Evolutionary conservation across 2,797 vertebrate species (phyloP), one percentile per base, ranked within the genome.

Genomic region (Hyperoplus immaculatus): DNA sequence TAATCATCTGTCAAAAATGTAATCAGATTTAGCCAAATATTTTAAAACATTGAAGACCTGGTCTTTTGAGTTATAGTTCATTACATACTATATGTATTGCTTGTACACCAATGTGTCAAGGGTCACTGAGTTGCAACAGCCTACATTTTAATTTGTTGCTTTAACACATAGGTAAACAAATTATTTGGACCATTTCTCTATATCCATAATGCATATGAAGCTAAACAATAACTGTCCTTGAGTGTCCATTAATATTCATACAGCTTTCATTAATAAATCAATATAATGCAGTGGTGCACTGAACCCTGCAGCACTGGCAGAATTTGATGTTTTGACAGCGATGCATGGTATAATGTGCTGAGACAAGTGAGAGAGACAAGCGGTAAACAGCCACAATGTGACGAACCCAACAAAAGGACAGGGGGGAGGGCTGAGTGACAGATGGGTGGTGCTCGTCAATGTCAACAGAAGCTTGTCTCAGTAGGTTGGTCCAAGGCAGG

Each of bases 251-350:
- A 90, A 88, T 88, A 83, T 88, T 86, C 69, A 83, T 83, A 66
- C 55, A 46, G 36, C 39, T 68, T 77, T 68, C 72, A 89, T 89
- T 84, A 91, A 89, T 89, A 87, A 86, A 85, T 59, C 66, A 84
- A 70, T 66, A 78, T n/a, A 78, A 84, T 75, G 69, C 79, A 83
- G 69, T 59, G 66, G 73, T 83, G 78, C 69, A 43, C 11, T 87
- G 69, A 84, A 67, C 75, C 60, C 47, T 72, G 57, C 64, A 72
- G 78, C 51, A 56, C 16, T 39, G 45, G 46, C 59, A 62, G 49
- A 66, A 73, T 78, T 61, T 41, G 15, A 71, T 77, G 83, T 60
- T 81, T 56, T 71, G 45, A 49, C 9, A n/a, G 36, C 39, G 54
- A 18, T 10, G 42, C 3, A 41, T 7, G 36, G 13, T 55, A 55